Evolutionary conservation across 2,888 invertebrate species (phyloP), one percentile per base, ranked within the genome.

Genomic region (Neuroscelio doddi): DNA sequence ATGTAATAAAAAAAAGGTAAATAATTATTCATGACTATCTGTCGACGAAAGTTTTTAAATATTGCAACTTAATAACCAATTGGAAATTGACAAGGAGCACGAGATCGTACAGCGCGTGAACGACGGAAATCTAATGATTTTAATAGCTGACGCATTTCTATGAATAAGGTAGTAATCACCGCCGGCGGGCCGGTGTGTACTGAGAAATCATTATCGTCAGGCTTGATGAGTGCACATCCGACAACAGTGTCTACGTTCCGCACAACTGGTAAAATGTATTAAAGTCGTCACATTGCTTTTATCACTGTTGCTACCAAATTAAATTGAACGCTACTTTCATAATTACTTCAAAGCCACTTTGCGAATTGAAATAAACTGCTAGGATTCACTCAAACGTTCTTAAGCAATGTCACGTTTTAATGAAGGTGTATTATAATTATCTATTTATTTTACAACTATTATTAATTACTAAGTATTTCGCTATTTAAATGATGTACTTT

Each of bases 111-210:
- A 21, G 39, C 26, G 51, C 50, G 51, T 51, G 29, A 53, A 47
- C 53, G 26, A 45, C 44, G 47, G 56, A 61, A 65, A 64, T 61
- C 52, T 57, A 57, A 65, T 62, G 66, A 66, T 66, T 62, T 66
- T 66, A 66, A 66, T 62, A 50, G 58, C 57, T 41, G 53, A 58
- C 62, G 51, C 47, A 45, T 63, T 67, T 58, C 55, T 67, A 39
- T 63, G 58, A 66, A 66, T 53, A 58, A 66, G 50, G 51, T 49
- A 47, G 55, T 45, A 46, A 65, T 61, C 42, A 52, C 59, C 30
- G 51, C 44, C 56, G 51, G 55, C 58, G 50, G 44, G 41, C 45
- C 45, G 51, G 47, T 47, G 41, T 36, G 51, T 63, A 55, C 62
- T 38, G 26, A 56, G 61, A 65, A 65, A 61, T 65, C 61, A 65